Conservation (phyloP, 2,888 invertebrate genomes). For the Heliconius sara region DNA sequence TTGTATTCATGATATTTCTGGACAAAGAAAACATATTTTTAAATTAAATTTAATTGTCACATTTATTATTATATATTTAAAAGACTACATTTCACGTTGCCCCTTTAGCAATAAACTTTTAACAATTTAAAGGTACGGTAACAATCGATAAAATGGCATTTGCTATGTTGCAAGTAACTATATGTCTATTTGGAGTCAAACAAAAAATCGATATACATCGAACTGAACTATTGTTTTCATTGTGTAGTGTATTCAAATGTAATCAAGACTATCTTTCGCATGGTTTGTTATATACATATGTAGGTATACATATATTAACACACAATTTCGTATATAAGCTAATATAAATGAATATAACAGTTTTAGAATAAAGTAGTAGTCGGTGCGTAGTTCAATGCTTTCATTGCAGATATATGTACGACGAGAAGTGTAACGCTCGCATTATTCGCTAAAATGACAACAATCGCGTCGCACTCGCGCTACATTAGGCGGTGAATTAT, state of each 20-base stretch:
- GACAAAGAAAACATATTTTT: slow-evolving; percentile 51
- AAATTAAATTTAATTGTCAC: background rate
- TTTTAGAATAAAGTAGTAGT: slow-evolving; percentile 53
- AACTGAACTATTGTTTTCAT: slow-evolving; percentile 11
- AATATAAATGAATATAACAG: slow-evolving; percentile 30
- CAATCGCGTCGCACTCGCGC: slow-evolving; percentile 76
- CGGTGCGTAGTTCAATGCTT: slow-evolving; percentile 74
- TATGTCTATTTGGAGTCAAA: background rate
- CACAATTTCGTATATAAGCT: slow-evolving; percentile 3
- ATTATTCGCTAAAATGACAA: slow-evolving; percentile 81
- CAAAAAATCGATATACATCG: slow-evolving; percentile 13
- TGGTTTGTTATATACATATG: slow-evolving; percentile 6
- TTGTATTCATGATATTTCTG: slow-evolving; percentile 93
- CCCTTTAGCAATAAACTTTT: background rate
- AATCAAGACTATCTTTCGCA: slow-evolving; percentile 15
- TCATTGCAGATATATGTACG: slow-evolving; percentile 74
- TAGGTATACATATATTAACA: background rate
- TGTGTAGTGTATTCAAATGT: background rate
- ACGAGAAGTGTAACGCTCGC: slow-evolving; percentile 74
- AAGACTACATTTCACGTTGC: background rate
- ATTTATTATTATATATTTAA: background rate
- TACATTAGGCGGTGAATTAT: slow-evolving; percentile 71
- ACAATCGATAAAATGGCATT: background rate
- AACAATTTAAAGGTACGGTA: background rate
- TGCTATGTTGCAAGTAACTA: background rate